Conservation (phyloP, 2,113 vertebrate genomes). For the Phrynosoma blainvillii region DNA sequence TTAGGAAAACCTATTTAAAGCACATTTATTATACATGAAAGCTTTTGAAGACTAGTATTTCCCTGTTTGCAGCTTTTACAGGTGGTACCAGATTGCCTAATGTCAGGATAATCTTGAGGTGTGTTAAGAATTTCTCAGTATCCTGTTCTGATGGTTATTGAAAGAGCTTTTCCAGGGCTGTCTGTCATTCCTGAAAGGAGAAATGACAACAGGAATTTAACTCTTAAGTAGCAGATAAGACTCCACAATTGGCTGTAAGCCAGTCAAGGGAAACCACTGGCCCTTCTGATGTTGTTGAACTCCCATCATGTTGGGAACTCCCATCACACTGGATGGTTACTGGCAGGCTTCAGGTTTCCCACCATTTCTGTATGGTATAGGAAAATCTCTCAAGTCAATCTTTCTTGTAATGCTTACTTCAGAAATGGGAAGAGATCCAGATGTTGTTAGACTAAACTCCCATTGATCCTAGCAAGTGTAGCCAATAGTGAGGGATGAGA, state of each 20-base stretch:
- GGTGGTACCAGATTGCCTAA: background rate
- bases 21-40: background rate
- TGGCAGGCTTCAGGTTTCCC: background rate
- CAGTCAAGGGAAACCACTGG: background rate
- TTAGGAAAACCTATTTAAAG: background rate
- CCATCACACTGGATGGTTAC: background rate
- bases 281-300: background rate
- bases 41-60: background rate
- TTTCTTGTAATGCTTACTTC: background rate
- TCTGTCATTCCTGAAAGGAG: background rate
- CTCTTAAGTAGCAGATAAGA: background rate
- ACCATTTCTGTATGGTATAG: background rate
- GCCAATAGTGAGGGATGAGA: background rate
- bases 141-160: background rate
- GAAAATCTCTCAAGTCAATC: background rate
- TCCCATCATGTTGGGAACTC: background rate
- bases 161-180: background rate
- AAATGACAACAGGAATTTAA: background rate
- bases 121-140: background rate
- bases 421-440: background rate
- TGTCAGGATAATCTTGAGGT: background rate
- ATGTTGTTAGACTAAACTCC: background rate
- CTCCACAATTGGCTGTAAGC: background rate
- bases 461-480: background rate
- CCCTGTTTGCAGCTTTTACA: background rate